phyloP scores from a whole-genome alignment of 2,113 vertebrate species.

The Siniperca chuatsi region DNA sequence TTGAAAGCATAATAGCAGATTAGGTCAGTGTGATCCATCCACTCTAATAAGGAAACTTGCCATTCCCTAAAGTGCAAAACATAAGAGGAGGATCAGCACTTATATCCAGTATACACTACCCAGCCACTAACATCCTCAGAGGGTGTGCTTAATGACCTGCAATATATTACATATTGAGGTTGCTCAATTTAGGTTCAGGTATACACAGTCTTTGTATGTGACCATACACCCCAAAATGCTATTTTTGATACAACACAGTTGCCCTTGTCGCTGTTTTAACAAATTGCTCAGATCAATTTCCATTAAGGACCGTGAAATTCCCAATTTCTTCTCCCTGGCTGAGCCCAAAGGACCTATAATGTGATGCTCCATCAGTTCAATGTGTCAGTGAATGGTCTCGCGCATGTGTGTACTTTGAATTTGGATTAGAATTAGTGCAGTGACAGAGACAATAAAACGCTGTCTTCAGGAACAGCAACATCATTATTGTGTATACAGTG shows the following conservation, averaged over 20 bases:
- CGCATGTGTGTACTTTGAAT: slow-evolving; percentile 35
- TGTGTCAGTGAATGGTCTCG: slow-evolving; percentile 15
- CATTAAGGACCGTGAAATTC: slow-evolving; percentile 53
- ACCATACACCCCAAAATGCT: slow-evolving; percentile 27
- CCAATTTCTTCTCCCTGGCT: slow-evolving; percentile 31
- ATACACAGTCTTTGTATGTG: slow-evolving; percentile 26
- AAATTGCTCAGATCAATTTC: slow-evolving; percentile 68
- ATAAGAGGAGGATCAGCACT: slow-evolving; percentile 38
- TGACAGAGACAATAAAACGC: slow-evolving; percentile 44
- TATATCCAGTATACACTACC: slow-evolving; percentile 44
- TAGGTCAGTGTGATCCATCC: slow-evolving; percentile 72
- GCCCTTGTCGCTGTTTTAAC: slow-evolving; percentile 57
- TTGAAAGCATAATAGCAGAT: slow-evolving; percentile 78
- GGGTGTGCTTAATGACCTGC: slow-evolving; percentile 63
- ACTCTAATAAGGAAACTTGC: slow-evolving; percentile 68
- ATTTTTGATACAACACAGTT: slow-evolving; percentile 52
- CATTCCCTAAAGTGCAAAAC: slow-evolving; percentile 64
- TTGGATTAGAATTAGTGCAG: slow-evolving; percentile 47
- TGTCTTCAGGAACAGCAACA: slow-evolving; percentile 32
- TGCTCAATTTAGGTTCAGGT: slow-evolving; percentile 47
- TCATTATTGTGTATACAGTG: slow-evolving; percentile 28
- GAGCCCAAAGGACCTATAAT: slow-evolving; percentile 45
- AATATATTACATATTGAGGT: slow-evolving; percentile 62
- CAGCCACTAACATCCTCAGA: slow-evolving; percentile 44
- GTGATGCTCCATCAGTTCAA: slow-evolving; percentile 43